Evolutionary conservation across 1,140 invertebrate species (phyloP), one percentile per base, ranked within the genome.

Genomic region (Andricus grossulariae): DNA sequence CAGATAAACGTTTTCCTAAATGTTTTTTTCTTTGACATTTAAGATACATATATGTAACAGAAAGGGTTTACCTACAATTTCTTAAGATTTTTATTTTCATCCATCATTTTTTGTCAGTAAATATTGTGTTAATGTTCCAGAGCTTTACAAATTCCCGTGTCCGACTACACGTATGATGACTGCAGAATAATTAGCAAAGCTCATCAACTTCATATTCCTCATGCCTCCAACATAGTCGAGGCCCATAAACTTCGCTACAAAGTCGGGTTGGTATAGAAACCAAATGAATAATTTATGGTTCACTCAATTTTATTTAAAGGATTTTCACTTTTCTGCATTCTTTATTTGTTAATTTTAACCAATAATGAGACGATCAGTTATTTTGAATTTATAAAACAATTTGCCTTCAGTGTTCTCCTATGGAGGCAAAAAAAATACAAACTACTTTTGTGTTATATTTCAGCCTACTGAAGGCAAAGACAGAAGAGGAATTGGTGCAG

Each of bases 161-260:
- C 96, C n/a, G 97, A 98, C 90, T 98, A 98, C 87, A 96, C 97
- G 0, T 98, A 97, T 88, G 97, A 98, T 88, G 98, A 98, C 91
- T 98, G 97, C 84, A 93, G 95, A 77, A 92, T 98, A 50, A 96
- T 98, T 90, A 94, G 93, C 45, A 94, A 94, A 82, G 97, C 97
- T 10, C 95, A 96, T 84, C 94, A 95, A 84, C 92, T 97, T 79
- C 95, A 96, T 80, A 92, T 98, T 18, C 96, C 96, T 0, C 93
- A 94, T 79, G 94, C 95, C 8, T 93, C 95, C 13, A 93, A 92
- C 16, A 93, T 97, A 49, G 93, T 97, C 6, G 96, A 97, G 85
- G 94, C 95, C 71, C 93, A 95, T 79, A 96, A 97, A 83, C 90
- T 97, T 11, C 93, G 96, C 72, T 92, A 93, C 66, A 92, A 93